phyloP scores from a whole-genome alignment of 1,140 invertebrate species.

The Periplaneta americana region DNA sequence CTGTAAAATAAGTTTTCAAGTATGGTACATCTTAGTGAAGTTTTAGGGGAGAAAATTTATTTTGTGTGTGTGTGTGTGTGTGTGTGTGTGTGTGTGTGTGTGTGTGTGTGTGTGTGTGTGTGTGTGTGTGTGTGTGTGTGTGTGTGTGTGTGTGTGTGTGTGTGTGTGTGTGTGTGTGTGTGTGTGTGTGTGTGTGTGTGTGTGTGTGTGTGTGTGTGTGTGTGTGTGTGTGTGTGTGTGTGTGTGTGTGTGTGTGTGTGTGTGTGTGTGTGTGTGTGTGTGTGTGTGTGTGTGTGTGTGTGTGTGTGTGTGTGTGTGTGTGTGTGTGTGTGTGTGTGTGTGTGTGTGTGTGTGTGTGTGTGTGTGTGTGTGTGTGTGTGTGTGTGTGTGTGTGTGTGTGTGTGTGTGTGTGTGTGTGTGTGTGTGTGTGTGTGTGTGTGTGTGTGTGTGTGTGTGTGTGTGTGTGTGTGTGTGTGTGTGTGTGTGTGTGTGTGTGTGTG shows the following conservation, averaged over 20 bases:
- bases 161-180: not conserved
- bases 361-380: not conserved
- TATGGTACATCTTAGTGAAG: no score
- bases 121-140: no score
- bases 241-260: not conserved
- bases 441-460: not conserved
- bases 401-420: not conserved
- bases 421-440: not conserved
- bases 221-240: not conserved
- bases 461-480: not conserved
- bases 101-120: no score
- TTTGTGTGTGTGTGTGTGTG: no score
- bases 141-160: not conserved
- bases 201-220: not conserved
- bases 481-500: not conserved
- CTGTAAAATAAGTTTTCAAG: no score
- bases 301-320: not conserved
- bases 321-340: not conserved
- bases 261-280: not conserved
- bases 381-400: not conserved
- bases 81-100: no score
- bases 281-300: not conserved
- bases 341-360: not conserved
- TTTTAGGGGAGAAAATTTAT: no score
- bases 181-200: not conserved